phyloP scores from a whole-genome alignment of 2,797 vertebrate species.

The Gymnopithys bicolor region DNA sequence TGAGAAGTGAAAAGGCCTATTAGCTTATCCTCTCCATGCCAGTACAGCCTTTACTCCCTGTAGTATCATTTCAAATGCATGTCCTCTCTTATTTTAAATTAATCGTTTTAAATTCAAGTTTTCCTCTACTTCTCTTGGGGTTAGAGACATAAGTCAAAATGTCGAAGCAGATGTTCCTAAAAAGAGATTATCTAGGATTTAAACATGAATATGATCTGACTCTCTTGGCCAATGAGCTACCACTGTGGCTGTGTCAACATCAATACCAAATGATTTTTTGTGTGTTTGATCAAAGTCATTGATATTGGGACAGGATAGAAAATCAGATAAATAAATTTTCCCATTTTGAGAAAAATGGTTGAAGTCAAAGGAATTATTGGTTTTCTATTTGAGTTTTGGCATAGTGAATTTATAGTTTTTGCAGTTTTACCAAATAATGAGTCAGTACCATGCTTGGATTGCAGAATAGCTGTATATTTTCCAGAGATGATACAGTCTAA shows the following conservation, averaged over 20 bases:
- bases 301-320: background rate
- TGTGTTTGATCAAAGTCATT: background rate
- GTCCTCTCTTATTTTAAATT: background rate
- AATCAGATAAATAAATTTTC: background rate
- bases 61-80: background rate
- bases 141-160: background rate
- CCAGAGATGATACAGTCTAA: background rate
- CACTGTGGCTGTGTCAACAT: background rate
- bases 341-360: background rate
- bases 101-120: background rate
- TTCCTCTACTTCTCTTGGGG: background rate
- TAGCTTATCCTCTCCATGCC: background rate
- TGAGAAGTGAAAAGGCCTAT: background rate
- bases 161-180: background rate
- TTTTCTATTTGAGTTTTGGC: background rate
- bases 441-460: background rate
- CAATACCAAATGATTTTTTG: fast-evolving
- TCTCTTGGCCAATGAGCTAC: background rate
- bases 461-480: background rate
- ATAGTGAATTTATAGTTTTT: background rate
- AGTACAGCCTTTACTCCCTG: background rate
- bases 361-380: background rate
- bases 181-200: background rate
- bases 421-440: background rate
- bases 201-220: background rate